phyloP scores from a whole-genome alignment of 1,140 invertebrate genomes.

The Bombus terrestris region DNA sequence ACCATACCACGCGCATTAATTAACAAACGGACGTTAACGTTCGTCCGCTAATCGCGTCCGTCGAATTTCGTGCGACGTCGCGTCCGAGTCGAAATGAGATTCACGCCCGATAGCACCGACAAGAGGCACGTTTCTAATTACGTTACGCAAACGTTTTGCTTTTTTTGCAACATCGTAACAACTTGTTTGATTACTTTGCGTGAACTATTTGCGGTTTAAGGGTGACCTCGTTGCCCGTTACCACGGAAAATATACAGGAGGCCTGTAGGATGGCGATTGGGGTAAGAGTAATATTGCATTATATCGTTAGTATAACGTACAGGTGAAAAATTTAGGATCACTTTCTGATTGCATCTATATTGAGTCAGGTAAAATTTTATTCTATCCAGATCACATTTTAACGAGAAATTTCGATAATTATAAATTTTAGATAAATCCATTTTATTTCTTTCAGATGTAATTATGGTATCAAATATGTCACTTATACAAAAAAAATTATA shows the following conservation, averaged over 20 bases:
- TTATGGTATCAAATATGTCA: no score
- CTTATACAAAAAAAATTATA: no score
- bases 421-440: no score
- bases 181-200: background rate
- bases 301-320: background rate
- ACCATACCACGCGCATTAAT: slow-evolving; percentile 63
- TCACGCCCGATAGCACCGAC: background rate
- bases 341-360: no score
- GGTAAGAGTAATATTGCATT: background rate
- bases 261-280: background rate
- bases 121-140: background rate
- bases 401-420: no score
- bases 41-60: slow-evolving; percentile 52
- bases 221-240: background rate
- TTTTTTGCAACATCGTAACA: background rate
- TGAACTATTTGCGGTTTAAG: background rate
- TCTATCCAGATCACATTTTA: no score
- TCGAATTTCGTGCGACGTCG: slow-evolving; percentile 7
- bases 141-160: background rate
- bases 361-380: no score
- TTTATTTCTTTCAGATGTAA: no score
- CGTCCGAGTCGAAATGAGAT: background rate
- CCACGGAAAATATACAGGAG: background rate
- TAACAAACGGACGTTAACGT: slow-evolving; percentile 64
- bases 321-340: background rate